These are phyloP conservation scores for Hucho hucho DNA, from an alignment of 2,113 vertebrate genomes.

Conservation along the genomic window DNA sequence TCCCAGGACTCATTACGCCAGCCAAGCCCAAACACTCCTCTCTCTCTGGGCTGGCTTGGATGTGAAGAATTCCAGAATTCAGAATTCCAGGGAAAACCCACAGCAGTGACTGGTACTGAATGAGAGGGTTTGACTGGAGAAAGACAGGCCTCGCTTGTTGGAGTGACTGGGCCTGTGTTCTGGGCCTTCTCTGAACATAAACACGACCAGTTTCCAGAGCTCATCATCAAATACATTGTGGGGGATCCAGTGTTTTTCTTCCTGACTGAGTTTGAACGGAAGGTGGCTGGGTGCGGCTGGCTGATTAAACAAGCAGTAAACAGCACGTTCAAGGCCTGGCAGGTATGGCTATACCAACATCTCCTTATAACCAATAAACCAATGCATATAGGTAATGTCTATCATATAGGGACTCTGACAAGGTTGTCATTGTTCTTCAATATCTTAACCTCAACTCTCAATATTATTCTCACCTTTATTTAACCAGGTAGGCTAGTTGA, in stretches of 20 bases:
- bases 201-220: conserved; percentile 22
- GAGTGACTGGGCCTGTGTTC: conserved; percentile 1
- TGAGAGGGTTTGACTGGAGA: conserved; percentile 31
- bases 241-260: conserved; percentile 32
- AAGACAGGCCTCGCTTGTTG: conserved; percentile 42
- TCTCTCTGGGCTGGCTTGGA: conserved; percentile 40
- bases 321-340: neutral
- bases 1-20: neutral
- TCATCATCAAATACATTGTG: conserved; percentile 29
- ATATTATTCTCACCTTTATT: too few species aligned
- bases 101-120: conserved; percentile 32
- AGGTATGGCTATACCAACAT: neutral
- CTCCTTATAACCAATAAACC: neutral
- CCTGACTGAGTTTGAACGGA: conserved; percentile 15
- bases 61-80: too few species aligned
- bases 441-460: conserved; percentile 1
- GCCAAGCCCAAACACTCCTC: conserved; percentile 39
- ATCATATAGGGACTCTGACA: neutral
- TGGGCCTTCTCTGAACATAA: conserved; percentile 13
- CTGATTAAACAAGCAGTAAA: conserved; percentile 7
- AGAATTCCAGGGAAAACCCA: conserved; percentile 54
- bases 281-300: conserved; percentile 1
- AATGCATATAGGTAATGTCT: conserved; percentile 13
- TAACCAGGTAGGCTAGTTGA: too few species aligned
- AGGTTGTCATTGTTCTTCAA: neutral